A percentile compares a stretch with the other conserved stretches of the same genome.
These are phyloP conservation scores for Phrynocephalus forsythii DNA, from an alignment of 2,797 vertebrate species.

Conservation along the genomic window DNA sequence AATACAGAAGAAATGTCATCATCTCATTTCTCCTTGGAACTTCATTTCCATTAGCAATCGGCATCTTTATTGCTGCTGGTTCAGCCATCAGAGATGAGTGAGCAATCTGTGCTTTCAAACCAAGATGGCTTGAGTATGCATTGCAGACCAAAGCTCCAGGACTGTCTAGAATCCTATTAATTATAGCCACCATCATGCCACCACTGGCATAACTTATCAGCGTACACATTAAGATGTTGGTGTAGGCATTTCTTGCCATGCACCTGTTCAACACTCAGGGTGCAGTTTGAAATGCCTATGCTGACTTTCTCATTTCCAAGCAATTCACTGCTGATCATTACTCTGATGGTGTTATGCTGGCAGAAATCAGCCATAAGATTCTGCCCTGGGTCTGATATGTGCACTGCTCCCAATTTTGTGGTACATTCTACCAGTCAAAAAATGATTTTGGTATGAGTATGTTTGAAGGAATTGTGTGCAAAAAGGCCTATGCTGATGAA, in stretches of 20 bases:
- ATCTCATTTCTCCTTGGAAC: background rate
- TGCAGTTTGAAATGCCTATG: too few relatives aligned
- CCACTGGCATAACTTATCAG: too few relatives aligned
- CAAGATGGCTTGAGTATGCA: too few relatives aligned
- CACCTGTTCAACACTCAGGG: too few relatives aligned
- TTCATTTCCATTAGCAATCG: slow-evolving; percentile 42
- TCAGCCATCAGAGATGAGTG: background rate
- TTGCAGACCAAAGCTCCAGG: too few relatives aligned
- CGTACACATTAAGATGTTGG: too few relatives aligned
- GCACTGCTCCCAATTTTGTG: background rate
- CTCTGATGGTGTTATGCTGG: too few relatives aligned
- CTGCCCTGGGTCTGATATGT: background rate
- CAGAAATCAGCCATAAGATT: background rate
- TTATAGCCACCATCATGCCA: too few relatives aligned
- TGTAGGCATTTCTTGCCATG: too few relatives aligned
- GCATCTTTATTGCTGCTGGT: slow-evolving; percentile 5
- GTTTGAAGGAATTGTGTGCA: background rate
- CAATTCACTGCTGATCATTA: too few relatives aligned
- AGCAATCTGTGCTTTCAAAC: too few relatives aligned
- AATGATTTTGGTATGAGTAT: background rate
- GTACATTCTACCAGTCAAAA: background rate
- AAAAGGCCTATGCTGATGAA: background rate
- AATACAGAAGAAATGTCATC: slow-evolving; percentile 24
- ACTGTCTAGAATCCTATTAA: background rate
- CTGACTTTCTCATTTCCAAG: too few relatives aligned